Evolutionary conservation across 2,888 invertebrate species (phyloP), one percentile per base, ranked within the genome.

Genomic region (Macaria liturata): DNA sequence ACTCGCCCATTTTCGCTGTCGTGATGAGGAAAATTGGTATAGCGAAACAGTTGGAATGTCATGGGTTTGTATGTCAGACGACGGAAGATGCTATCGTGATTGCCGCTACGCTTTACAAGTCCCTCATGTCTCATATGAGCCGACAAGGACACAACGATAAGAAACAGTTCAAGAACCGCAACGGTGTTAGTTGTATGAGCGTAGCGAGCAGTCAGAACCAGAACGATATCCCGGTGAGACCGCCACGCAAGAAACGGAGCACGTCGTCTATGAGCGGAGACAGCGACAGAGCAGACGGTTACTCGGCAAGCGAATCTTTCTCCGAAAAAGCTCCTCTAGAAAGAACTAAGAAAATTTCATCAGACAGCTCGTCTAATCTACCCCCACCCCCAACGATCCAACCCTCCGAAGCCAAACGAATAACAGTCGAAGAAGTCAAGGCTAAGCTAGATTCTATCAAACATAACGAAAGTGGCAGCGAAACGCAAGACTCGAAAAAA

Each of bases 41-140:
- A 31, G 95, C 96, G 3, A 96, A 96, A 77, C 94, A 96, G 70
- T 88, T 97, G 64, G 97, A 97, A 90, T 98, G 97, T 84, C 98
- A 98, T 91, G 97, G 96, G 47, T 98, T 97, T 86, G 96, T 97
- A 70, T 98, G 97, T 85, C 95, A 95, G 83, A 95, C 95, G 73
- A 95, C 97, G 39, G 97, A 97, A 88, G 97, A 98, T 84, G 97
- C 98, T 64, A 96, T 98, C 43, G 97, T 97, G 0, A 96, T 98
- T 71, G 98, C 98, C 9, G 97, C 97, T 48, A 97, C 97, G 64
- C 92, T 98, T 68, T 98, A 98, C 88, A 96, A 97, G 86, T 97
- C 97, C 40, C 92, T 98, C 56, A 95, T 97, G 92, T 95, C 96
- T 61, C 96, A 96, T 76, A 95, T 96, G 93, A 95, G 94, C 81